Percentiles rank a stretch among this genome's conserved stretches.
These are phyloP conservation scores for Drosophila pachea DNA, from an alignment of 1,140 invertebrate genomes.

Conservation along the genomic window DNA sequence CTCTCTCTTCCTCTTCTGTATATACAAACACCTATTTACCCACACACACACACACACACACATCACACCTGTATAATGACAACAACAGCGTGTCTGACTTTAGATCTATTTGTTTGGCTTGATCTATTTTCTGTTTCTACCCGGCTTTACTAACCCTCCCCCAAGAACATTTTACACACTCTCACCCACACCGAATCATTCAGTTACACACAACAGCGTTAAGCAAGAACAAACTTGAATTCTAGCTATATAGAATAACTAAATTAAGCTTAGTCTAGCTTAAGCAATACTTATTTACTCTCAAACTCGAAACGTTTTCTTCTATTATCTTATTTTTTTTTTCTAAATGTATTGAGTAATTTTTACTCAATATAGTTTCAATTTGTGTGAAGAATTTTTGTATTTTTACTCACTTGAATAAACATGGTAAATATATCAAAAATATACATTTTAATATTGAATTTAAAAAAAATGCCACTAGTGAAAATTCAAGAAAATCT, in stretches of 20 bases:
- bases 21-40: too few species aligned
- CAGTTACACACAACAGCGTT: conserved; percentile 33
- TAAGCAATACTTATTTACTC: conserved; percentile 45
- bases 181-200: conserved; percentile 20
- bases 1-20: too few species aligned
- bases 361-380: conserved; percentile 13
- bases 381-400: conserved; percentile 31
- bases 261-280: conserved; percentile 60
- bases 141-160: conserved; percentile 21
- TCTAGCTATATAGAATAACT: conserved; percentile 33
- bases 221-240: conserved; percentile 8
- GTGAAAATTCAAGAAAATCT: conserved; percentile 25
- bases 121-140: conserved; percentile 7
- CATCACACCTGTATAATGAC: not conserved
- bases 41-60: not conserved
- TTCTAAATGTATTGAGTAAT: conserved; percentile 8
- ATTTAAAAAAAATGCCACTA: conserved; percentile 8
- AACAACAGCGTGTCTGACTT: not conserved
- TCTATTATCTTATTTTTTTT: not conserved
- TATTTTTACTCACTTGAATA: conserved; percentile 18
- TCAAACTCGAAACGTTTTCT: conserved; percentile 18
- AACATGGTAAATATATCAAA: conserved; percentile 20
- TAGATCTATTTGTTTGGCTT: conserved; percentile 11
- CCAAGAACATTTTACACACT: conserved; percentile 11
- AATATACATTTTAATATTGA: conserved; percentile 19